phyloP scores from a whole-genome alignment of 2,113 vertebrate genomes.

The Ardeotis arabs region DNA sequence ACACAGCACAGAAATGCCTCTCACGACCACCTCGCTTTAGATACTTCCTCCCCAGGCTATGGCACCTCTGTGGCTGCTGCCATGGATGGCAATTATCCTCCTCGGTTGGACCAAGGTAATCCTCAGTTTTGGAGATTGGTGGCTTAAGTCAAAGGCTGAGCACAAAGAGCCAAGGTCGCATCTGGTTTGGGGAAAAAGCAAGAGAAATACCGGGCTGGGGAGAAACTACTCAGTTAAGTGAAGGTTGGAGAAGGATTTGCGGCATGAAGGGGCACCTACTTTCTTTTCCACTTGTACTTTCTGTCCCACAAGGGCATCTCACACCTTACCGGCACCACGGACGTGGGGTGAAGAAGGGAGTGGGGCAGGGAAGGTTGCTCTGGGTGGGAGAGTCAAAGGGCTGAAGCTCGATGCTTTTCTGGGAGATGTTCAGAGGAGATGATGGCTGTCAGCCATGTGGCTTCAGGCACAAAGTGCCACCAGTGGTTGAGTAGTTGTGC shows the following conservation, averaged over 20 bases:
- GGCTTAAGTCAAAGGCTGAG: background rate
- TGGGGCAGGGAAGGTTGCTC: fast-evolving
- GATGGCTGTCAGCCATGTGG: background rate
- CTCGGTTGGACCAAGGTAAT: background rate
- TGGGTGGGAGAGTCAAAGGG: background rate
- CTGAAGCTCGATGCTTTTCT: background rate
- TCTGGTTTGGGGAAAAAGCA: background rate
- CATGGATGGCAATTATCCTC: background rate
- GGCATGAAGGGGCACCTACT: background rate
- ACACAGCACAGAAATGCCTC: background rate
- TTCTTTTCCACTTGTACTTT: background rate
- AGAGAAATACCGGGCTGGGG: background rate
- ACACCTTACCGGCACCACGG: background rate
- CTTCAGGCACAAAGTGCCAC: background rate
- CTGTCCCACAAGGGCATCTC: background rate
- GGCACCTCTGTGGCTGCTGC: background rate
- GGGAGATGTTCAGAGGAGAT: background rate
- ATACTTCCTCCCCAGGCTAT: background rate
- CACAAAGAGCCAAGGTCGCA: fast-evolving
- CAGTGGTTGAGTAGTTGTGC: fast-evolving
- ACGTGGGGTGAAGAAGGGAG: background rate
- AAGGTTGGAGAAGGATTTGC: background rate
- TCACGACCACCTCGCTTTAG: fast-evolving
- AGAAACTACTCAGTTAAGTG: background rate
- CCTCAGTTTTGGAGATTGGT: background rate